Evolutionary conservation across 2,888 invertebrate species (phyloP), one percentile per base, ranked within the genome.

Genomic region (Lordiphosa andalusiaca): DNA sequence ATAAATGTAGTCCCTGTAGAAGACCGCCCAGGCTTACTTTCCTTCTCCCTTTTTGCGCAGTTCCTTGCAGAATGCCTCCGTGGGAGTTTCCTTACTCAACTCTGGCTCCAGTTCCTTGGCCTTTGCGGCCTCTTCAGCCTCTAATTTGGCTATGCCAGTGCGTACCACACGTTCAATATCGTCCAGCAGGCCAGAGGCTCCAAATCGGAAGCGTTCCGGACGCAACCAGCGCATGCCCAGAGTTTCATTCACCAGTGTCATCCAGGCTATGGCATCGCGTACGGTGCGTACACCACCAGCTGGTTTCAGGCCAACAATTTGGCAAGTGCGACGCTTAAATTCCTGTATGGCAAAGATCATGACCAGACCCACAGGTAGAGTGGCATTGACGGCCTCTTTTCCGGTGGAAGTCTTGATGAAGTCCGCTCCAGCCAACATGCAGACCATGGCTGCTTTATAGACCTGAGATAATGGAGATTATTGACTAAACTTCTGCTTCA

Each of bases 351-450:
- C 99, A 82, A 94, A 90, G 72, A 96, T 95, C 99, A 99, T 99
- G 1, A 98, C 94, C 50, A 98, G 91, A 0, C 98, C 98, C 41
- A 95, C 94, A 6, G 95, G 94, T 12, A 99, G 89, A 0, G 96
- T 98, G 0, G 99, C 99, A 91, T 99, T 99, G 0, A 97, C 93
- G 1, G 93, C 89, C 90, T 99, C 99, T 90, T 99, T 99, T 48
- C 96, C 98, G 0, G 99, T 99, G 0, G 98, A 98, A 3, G 99
- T 99, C 90, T 99, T 99, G 64, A 99, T 98, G 86, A 99, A 99
- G 90, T 99, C 96, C 4, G 98, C 94, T 10, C 99, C 99, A 55
- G 98, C 98, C 92, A 95, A 92, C 96, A 99, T 98, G 19, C 96
- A 95, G 40, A 96, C 92, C 91, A 97, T 92, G 16, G 97, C 94